Evolutionary conservation across 1,140 invertebrate species (phyloP).

Genomic region (Helicoverpa zea): DNA sequence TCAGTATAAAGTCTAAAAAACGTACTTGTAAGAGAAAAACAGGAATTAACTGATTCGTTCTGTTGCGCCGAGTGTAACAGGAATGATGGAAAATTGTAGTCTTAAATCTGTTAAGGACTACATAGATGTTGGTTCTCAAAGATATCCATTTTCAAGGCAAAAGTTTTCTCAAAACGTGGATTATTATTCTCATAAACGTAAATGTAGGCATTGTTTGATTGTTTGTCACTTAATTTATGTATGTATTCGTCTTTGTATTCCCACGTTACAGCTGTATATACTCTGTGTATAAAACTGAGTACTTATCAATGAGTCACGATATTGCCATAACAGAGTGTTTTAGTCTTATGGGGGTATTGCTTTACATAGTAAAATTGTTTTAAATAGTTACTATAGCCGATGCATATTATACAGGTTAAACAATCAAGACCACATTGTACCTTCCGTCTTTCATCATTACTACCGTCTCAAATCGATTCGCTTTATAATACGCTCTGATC

Average conservation of each 20-base stretch:
- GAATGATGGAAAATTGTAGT: no score
- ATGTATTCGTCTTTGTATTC: constrained; percentile 40
- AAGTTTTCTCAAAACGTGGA: constrained; percentile 19
- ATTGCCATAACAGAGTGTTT: constrained; percentile 1
- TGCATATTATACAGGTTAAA: background rate
- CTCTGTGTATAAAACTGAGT: constrained; percentile 27
- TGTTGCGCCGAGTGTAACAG: no score
- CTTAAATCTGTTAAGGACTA: no score
- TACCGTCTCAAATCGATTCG: background rate
- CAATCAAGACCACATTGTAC: no score
- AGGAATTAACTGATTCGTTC: no score
- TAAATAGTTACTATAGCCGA: no score
- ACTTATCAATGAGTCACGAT: constrained; percentile 28
- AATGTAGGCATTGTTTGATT: constrained; percentile 35
- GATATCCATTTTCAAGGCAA: constrained; percentile 24
- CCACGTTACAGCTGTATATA: constrained; percentile 38
- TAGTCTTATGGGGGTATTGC: background rate
- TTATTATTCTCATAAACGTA: constrained; percentile 33
- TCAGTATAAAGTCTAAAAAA: no score
- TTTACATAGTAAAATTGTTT: no score
- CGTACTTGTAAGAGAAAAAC: no score
- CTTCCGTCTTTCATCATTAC: background rate
- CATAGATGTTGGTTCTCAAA: background rate
- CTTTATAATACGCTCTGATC: background rate
- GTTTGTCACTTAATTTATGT: constrained; percentile 46